phyloP scores from a whole-genome alignment of 2,797 vertebrate genomes.

The Schizopygopsis pylzovi region DNA sequence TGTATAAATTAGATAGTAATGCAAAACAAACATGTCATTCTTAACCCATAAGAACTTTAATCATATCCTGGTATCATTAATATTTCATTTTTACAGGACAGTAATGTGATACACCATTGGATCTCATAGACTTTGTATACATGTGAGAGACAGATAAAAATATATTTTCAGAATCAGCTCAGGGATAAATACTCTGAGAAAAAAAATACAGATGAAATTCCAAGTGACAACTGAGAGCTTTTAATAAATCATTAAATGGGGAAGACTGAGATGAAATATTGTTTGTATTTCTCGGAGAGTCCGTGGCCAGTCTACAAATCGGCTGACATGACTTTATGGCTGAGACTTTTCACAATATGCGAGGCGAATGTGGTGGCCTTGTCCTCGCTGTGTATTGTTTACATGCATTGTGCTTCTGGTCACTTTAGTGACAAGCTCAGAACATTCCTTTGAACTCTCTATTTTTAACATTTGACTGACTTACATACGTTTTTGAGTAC shows the following conservation, averaged over 20 bases:
- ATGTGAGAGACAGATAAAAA: background rate
- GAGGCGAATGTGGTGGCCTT: background rate
- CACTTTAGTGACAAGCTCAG: background rate
- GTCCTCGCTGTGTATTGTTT: background rate
- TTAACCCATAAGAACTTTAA: background rate
- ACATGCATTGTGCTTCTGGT: background rate
- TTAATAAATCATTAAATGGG: slow-evolving; percentile 8
- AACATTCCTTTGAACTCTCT: background rate
- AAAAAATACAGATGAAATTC: background rate
- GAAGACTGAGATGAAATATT: background rate
- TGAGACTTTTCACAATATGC: background rate
- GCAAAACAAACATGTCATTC: background rate
- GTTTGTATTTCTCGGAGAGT: slow-evolving; percentile 10
- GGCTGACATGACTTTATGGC: background rate
- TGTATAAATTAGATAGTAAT: background rate
- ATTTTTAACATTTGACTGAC: background rate
- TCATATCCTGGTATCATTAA: background rate
- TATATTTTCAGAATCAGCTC: background rate
- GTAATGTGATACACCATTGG: background rate
- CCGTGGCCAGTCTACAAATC: background rate
- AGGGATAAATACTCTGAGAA: background rate
- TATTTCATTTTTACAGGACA: background rate
- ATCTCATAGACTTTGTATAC: background rate
- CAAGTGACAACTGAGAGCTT: slow-evolving; percentile 12
- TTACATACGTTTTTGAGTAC: background rate